Percentiles rank a stretch among this genome's conserved stretches.
These are phyloP conservation scores for Cryptocephalus primarius DNA, from an alignment of 2,888 invertebrate species.

Conservation along the genomic window DNA sequence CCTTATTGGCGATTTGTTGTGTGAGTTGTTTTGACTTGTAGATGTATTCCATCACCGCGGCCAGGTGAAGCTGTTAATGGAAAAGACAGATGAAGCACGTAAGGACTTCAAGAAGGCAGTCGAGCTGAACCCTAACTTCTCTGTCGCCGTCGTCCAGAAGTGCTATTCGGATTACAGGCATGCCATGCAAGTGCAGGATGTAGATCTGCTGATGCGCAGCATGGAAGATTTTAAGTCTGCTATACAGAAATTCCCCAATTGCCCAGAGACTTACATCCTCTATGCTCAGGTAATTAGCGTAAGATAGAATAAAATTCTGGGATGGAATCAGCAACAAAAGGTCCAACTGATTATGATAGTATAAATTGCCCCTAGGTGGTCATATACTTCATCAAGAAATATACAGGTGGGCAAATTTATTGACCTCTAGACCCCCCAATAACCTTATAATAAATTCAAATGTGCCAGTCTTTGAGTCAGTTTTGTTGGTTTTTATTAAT, in stretches of 20 bases:
- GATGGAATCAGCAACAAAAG: no score
- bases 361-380: no score
- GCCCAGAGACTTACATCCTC: conserved; percentile 77
- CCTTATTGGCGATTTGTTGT: neutral
- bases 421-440: no score
- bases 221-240: conserved; percentile 65
- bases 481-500: no score
- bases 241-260: conserved; percentile 68
- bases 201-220: conserved; percentile 50
- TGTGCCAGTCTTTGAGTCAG: no score
- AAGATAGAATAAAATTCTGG: conserved; percentile 26
- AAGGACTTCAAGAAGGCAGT: conserved; percentile 76
- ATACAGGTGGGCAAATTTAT: no score
- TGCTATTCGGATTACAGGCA: conserved; percentile 73
- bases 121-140: conserved; percentile 70
- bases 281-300: conserved; percentile 71
- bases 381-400: no score
- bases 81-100: conserved; percentile 70
- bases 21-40: conserved; percentile 5
- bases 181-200: conserved; percentile 31
- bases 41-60: conserved; percentile 92
- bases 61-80: conserved; percentile 73
- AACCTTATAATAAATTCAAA: no score
- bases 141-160: conserved; percentile 81
- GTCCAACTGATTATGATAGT: no score